Percentiles rank a stretch among this genome's conserved stretches.
Evolutionary conservation across 2,888 invertebrate genomes (phyloP).

Genomic region (Horisme vitalbata): DNA sequence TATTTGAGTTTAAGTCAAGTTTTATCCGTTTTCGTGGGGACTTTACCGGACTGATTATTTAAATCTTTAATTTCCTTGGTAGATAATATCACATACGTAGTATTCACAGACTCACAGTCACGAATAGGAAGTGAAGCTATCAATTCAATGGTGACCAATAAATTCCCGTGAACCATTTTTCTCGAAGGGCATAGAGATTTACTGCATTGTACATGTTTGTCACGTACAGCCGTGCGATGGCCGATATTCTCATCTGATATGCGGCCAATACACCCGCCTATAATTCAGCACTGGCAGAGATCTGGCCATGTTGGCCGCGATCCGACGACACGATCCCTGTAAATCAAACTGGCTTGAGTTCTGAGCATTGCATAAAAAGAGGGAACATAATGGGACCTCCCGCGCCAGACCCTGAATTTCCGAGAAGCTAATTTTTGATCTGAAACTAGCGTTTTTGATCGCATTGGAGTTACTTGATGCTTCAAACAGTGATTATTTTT

Average conservation of each 20-base stretch:
- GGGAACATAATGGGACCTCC: slow-evolving; percentile 11
- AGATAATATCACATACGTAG: too few species aligned
- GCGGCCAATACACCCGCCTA: slow-evolving; percentile 57
- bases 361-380: slow-evolving; percentile 21
- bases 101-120: too few species aligned
- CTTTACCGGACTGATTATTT: too few species aligned
- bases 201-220: slow-evolving; percentile 53
- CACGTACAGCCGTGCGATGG: slow-evolving; percentile 62
- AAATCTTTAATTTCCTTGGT: too few species aligned
- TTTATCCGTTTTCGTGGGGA: too few species aligned
- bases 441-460: too few species aligned
- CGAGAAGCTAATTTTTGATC: slow-evolving; percentile 4
- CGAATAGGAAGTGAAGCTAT: slow-evolving; percentile 6
- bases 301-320: slow-evolving; percentile 54
- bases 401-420: slow-evolving; percentile 7
- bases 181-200: slow-evolving; percentile 50
- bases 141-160: slow-evolving; percentile 27
- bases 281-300: slow-evolving; percentile 59
- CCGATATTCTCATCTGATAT: slow-evolving; percentile 65
- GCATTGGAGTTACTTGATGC: slow-evolving; percentile 15
- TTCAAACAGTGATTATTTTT: background rate
- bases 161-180: slow-evolving; percentile 46
- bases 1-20: too few species aligned
- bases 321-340: slow-evolving; percentile 44
- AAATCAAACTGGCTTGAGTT: slow-evolving; percentile 47